Evolutionary conservation across 2,888 invertebrate genomes (phyloP).

Genomic region (Neuroscelio doddi): DNA sequence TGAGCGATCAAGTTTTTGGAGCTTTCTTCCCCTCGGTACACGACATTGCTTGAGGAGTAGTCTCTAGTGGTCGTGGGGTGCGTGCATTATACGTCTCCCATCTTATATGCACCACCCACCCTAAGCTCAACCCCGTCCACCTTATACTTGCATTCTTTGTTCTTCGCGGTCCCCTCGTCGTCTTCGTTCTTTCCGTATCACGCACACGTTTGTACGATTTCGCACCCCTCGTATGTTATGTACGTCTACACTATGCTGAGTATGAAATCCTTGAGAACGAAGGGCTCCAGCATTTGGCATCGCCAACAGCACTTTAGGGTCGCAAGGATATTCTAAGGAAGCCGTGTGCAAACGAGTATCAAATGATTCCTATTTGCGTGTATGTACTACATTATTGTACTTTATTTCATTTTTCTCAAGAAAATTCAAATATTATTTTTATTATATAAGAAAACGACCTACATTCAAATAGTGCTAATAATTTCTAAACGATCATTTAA

Average conservation of each 20-base stretch:
- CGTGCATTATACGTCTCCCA: slow-evolving; percentile 70
- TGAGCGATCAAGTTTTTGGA: slow-evolving; percentile 69
- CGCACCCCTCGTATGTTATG: slow-evolving; percentile 62
- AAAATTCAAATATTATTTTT: too few relatives aligned
- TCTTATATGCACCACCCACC: slow-evolving; percentile 71
- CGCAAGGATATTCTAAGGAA: slow-evolving; percentile 68
- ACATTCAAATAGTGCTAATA: too few relatives aligned
- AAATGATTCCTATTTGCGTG: too few relatives aligned
- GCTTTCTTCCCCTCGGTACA: slow-evolving; percentile 64
- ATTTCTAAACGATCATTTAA: too few relatives aligned
- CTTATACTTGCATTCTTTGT: slow-evolving; percentile 71
- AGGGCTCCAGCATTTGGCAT: slow-evolving; percentile 51
- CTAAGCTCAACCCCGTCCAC: slow-evolving; percentile 60
- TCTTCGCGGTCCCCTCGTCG: slow-evolving; percentile 61
- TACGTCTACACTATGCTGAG: slow-evolving; percentile 58
- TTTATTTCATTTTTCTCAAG: too few relatives aligned
- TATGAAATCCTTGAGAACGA: slow-evolving; percentile 60
- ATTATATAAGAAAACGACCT: too few relatives aligned
- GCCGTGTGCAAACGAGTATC: slow-evolving; percentile 52
- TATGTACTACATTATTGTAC: too few relatives aligned
- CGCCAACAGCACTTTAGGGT: slow-evolving; percentile 57
- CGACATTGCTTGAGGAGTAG: slow-evolving; percentile 69
- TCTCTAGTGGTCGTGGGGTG: slow-evolving; percentile 69
- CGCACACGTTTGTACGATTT: slow-evolving; percentile 65
- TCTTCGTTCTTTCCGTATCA: slow-evolving; percentile 55